phyloP scores from a whole-genome alignment of 2,797 vertebrate genomes.

The Phaenicophaeus curvirostris region DNA sequence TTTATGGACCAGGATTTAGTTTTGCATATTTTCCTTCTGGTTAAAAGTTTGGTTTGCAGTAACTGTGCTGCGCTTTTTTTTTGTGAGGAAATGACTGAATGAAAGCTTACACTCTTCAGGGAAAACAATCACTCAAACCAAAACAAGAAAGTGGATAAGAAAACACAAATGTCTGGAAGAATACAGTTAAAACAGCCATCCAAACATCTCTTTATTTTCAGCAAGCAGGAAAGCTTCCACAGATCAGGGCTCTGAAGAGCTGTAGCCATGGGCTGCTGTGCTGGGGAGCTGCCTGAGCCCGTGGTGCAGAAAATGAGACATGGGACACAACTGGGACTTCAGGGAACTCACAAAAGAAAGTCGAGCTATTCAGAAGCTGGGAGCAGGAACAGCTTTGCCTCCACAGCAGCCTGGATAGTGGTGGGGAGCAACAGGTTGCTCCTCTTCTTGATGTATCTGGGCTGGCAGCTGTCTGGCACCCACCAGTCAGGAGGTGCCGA shows the following conservation, averaged over 20 bases:
- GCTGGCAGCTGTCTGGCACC: no score
- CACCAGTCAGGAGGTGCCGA: not conserved
- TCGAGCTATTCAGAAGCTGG: not conserved
- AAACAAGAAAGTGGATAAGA: not conserved
- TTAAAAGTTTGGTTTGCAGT: not conserved
- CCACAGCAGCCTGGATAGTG: not conserved
- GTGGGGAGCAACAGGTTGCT: not conserved
- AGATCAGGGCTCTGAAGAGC: not conserved
- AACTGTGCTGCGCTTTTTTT: not conserved
- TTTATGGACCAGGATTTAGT: no score
- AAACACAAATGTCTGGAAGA: not conserved
- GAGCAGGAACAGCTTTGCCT: not conserved
- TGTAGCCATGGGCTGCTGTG: not conserved
- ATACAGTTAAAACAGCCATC: not conserved
- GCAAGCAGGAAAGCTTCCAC: not conserved
- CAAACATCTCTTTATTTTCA: not conserved
- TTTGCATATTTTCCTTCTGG: not conserved
- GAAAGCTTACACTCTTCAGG: not conserved
- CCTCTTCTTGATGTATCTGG: not conserved
- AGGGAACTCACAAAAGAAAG: no score
- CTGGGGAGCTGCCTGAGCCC: not conserved
- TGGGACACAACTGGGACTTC: fast-evolving
- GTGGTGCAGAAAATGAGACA: not conserved
- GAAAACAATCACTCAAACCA: not conserved
- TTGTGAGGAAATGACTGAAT: not conserved